A percentile compares a stretch with the other conserved stretches of the same genome.
These are phyloP conservation scores for Pangasianodon hypophthalmus DNA, from an alignment of 2,113 vertebrate genomes.

Conservation along the genomic window DNA sequence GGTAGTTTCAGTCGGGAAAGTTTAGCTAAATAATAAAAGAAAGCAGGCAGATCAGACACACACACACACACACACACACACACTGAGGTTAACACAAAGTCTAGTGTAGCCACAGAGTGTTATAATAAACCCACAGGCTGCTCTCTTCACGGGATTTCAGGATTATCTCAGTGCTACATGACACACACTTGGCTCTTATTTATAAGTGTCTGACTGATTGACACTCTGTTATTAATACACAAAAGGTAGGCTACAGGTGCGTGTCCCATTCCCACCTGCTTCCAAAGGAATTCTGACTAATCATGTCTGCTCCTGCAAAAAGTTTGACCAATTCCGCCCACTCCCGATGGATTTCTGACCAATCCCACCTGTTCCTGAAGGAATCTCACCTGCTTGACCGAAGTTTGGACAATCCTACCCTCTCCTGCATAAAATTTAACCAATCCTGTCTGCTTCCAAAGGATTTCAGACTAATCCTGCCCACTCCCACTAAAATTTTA, in stretches of 20 bases:
- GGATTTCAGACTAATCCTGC: background rate
- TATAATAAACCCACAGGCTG: slow-evolving; percentile 10
- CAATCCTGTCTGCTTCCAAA: background rate
- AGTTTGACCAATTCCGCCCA: background rate
- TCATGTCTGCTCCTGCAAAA: background rate
- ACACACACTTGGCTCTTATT: background rate
- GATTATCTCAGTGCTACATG: background rate
- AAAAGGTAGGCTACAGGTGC: background rate
- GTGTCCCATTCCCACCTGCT: background rate
- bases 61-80: slow-evolving; percentile 25
- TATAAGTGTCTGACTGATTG: background rate
- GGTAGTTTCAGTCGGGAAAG: slow-evolving; percentile 17
- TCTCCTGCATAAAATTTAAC: too few relatives aligned
- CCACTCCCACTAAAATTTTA: background rate
- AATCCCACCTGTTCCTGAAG: background rate
- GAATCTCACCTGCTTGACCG: too few relatives aligned
- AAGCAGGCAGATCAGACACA: slow-evolving; percentile 9
- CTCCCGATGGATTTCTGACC: background rate
- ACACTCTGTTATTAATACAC: background rate
- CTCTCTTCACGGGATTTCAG: background rate
- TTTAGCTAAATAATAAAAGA: slow-evolving; percentile 20
- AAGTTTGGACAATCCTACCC: too few relatives aligned
- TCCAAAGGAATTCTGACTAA: background rate
- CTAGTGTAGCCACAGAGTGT: background rate
- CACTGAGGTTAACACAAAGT: background rate